Conservation (phyloP, 2,888 invertebrate species). For the Andrena bucephala region DNA sequence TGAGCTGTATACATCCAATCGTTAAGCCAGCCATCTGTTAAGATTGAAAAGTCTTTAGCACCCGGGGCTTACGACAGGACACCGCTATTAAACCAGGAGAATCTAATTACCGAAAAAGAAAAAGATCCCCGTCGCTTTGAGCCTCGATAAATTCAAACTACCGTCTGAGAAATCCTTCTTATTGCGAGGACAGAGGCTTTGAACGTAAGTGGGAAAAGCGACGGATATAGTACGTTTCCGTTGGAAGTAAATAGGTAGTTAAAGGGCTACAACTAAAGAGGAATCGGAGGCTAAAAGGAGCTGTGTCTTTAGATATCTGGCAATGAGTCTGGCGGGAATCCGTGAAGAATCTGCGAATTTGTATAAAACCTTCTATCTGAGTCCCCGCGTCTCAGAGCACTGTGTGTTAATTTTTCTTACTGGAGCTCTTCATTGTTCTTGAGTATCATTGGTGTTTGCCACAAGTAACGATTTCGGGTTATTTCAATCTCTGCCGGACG, state of each 20-base stretch:
- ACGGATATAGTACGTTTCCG: background rate
- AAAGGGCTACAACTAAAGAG: background rate
- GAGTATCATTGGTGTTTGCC: too few species aligned
- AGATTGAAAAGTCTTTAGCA: slow-evolving; percentile 30
- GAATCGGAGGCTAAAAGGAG: background rate
- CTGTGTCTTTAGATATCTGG: background rate
- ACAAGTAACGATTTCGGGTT: too few species aligned
- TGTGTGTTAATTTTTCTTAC: background rate
- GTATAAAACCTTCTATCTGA: background rate
- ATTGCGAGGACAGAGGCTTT: slow-evolving; percentile 2
- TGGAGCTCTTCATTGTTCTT: background rate
- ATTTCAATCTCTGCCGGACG: too few species aligned
- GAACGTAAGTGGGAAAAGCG: slow-evolving; percentile 11
- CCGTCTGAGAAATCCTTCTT: slow-evolving; percentile 13
- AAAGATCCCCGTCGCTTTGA: background rate
- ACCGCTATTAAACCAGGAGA: slow-evolving; percentile 11
- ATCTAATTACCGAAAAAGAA: slow-evolving; percentile 29
- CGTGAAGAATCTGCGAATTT: background rate
- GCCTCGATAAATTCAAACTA: slow-evolving; percentile 21
- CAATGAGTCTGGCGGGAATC: background rate
- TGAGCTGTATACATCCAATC: slow-evolving; percentile 12
- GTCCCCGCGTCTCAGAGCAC: background rate
- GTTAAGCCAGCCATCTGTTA: slow-evolving; percentile 28
- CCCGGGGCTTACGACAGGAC: background rate
- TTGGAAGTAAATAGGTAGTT: background rate